A percentile compares a stretch with the other conserved stretches of the same genome.
Evolutionary conservation across 1,140 invertebrate species (phyloP).

Genomic region (Heliconius melpomene): DNA sequence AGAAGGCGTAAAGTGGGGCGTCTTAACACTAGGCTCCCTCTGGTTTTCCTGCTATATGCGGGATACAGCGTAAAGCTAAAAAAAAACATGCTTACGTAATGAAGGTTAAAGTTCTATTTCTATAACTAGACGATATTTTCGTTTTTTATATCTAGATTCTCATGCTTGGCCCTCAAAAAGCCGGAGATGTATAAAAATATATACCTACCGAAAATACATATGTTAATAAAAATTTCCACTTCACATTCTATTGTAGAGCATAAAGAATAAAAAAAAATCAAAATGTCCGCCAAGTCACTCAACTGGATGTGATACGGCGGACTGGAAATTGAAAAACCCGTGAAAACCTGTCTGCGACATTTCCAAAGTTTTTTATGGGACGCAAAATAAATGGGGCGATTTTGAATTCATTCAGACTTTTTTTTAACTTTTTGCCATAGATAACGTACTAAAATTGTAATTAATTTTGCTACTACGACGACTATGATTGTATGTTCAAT

Average conservation of each 20-base stretch:
- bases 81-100: not conserved
- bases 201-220: not conserved
- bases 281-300: slow-evolving; percentile 49
- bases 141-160: too few relatives aligned
- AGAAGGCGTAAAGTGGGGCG: not conserved
- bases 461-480: not conserved
- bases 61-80: not conserved
- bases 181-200: not conserved
- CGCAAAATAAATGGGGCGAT: not conserved
- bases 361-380: slow-evolving; percentile 26
- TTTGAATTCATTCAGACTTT: not conserved
- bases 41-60: not conserved
- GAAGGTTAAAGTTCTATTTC: too few relatives aligned
- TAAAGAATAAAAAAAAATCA: slow-evolving; percentile 17
- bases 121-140: too few relatives aligned
- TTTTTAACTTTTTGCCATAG: not conserved
- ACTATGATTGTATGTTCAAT: too few relatives aligned
- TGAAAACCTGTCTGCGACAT: slow-evolving; percentile 39
- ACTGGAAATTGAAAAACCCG: slow-evolving; percentile 66
- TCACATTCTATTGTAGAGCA: not conserved
- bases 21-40: not conserved
- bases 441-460: not conserved
- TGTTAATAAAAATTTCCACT: slow-evolving; percentile 45
- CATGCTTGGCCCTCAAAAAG: not conserved
- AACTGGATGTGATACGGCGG: slow-evolving; percentile 55